Base-by-base conservation (phyloP, 2,888 invertebrate genomes). In the Agrilus cyanescens region DNA sequence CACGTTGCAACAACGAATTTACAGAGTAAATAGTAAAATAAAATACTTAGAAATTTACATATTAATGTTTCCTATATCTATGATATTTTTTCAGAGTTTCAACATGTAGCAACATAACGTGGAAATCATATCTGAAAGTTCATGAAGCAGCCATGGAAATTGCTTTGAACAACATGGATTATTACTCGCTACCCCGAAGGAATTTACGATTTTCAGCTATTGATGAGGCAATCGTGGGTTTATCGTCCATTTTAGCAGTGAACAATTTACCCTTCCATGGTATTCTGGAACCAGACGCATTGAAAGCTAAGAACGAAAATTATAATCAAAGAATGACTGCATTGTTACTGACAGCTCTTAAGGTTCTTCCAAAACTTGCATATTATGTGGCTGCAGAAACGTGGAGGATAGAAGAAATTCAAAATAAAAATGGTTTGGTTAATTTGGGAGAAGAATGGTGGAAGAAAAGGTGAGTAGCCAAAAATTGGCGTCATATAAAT, bases 311-410 rank as follows among this genome's bases (percentile, higher is more conserved):
- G 47, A 46, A 46, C 43, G 71, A 72, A 48, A 62, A 62, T 3
- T 69, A 71, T 46, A 56, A 69, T 39, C 67, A 71, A 51, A 67
- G 70, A 12, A 66, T 73, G 43, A 68, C 72, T 4, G 58, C 73
- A 46, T 68, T 74, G 49, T 57, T 76, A 41, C 65, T 76, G 37
- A 62, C 68, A 47, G 77, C 76, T 7, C 58, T 77, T 40, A 65
- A 70, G 52, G 68, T 74, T 55, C 60, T 77, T 41, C 76, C 76
- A 1, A 73, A 73, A 53, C 60, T 77, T 37, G 71, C 75, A 46
- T 76, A 70, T 57, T 75, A 74, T 55, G 58, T 73, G 49, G 68
- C 72, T 25, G 73, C 69, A 10, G 76, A 77, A 46, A 69, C 69
- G 55, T 76, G 74, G 73, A 65, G 76, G 44, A 54, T 75, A 33